A percentile compares a stretch with the other conserved stretches of the same genome.
phyloP scores from a whole-genome alignment of 2,797 vertebrate genomes.

The Falco columbarius region DNA sequence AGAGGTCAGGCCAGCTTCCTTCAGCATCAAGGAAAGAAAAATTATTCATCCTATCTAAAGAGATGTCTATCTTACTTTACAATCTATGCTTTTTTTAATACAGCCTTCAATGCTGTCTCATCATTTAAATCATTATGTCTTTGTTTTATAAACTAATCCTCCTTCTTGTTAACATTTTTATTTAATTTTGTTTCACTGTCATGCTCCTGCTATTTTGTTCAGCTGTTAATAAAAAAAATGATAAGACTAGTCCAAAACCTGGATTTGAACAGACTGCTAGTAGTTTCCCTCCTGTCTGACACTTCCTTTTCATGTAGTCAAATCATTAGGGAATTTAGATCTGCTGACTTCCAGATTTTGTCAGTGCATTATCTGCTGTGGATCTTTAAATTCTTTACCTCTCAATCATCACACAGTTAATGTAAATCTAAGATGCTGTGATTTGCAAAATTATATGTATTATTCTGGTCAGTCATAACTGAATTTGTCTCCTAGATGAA shows the following conservation, averaged over 20 bases:
- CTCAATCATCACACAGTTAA: background rate
- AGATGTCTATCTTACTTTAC: background rate
- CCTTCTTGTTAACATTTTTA: background rate
- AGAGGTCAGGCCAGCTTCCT: background rate
- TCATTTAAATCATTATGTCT: background rate
- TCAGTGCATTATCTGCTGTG: background rate
- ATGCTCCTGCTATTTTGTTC: background rate
- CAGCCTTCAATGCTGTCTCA: background rate
- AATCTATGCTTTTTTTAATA: background rate
- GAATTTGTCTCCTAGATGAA: background rate
- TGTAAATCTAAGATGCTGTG: background rate
- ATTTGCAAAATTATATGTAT: background rate
- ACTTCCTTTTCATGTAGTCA: background rate
- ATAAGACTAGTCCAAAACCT: background rate
- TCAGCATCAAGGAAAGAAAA: background rate
- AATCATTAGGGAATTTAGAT: background rate
- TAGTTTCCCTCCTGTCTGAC: background rate
- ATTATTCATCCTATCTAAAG: background rate
- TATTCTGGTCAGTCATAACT: background rate
- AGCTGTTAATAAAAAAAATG: background rate
- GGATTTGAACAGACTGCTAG: background rate
- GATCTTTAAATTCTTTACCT: background rate
- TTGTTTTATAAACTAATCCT: background rate
- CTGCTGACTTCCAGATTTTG: background rate
- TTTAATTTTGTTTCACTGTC: background rate